Percentiles rank a stretch among this genome's conserved stretches.
Conservation (phyloP, 2,888 invertebrate genomes). For the Napeogenes sylphis region DNA sequence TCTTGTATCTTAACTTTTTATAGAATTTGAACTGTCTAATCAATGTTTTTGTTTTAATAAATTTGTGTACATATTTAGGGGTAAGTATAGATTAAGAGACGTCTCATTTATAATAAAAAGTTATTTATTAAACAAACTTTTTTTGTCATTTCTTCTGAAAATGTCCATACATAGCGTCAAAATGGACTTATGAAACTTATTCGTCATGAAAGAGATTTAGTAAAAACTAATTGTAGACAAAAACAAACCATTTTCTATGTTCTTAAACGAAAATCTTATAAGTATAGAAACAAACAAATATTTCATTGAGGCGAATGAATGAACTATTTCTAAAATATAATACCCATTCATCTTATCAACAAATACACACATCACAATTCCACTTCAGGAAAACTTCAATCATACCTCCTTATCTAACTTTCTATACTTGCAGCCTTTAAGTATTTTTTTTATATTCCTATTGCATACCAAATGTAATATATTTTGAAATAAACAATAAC, state of each 20-base stretch:
- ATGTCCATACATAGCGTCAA: constrained; percentile 3
- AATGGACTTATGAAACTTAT: constrained; percentile 7
- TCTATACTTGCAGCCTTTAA: too few species aligned
- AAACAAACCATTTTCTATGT: constrained; percentile 1
- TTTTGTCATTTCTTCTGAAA: constrained; percentile 20
- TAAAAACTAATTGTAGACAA: constrained; percentile 2
- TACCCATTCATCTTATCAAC: too few species aligned
- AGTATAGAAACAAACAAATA: background rate
- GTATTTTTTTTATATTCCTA: too few species aligned
- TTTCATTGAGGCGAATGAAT: background rate
- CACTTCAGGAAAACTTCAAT: too few species aligned
- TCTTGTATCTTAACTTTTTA: background rate
- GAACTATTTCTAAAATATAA: too few species aligned
- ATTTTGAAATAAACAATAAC: too few species aligned
- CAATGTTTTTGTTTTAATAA: constrained; percentile 27
- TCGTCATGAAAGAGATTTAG: background rate
- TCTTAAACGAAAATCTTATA: background rate
- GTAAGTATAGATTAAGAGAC: constrained; percentile 57
- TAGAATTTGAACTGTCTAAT: constrained; percentile 22
- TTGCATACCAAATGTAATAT: too few species aligned
- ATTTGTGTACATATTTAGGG: constrained; percentile 55
- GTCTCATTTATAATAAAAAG: constrained; percentile 58
- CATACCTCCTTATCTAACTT: too few species aligned
- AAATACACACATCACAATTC: too few species aligned
- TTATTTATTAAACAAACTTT: constrained; percentile 63